Percentiles rank a stretch among this genome's conserved stretches.
phyloP scores from a whole-genome alignment of 2,797 vertebrate species.

The Linurgus olivaceus region DNA sequence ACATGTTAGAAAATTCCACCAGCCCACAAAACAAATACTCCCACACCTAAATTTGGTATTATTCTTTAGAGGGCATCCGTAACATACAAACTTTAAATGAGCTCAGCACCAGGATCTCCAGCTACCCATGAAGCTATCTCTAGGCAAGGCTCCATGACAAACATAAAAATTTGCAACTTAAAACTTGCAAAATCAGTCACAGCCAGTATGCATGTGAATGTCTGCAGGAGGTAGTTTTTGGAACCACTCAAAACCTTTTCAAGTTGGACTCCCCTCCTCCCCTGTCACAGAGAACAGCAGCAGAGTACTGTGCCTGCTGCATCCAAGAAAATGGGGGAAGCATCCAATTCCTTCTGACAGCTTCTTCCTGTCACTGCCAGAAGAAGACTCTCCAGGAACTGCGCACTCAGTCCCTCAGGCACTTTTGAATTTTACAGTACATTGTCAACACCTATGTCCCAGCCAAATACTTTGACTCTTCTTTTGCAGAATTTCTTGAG shows the following conservation, averaged over 20 bases:
- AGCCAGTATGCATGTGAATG: neutral
- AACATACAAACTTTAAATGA: neutral
- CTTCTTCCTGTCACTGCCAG: neutral
- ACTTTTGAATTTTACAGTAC: neutral
- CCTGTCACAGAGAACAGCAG: neutral
- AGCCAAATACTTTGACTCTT: constrained; percentile 8
- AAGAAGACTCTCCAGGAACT: neutral
- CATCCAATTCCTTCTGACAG: neutral
- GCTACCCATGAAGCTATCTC: neutral
- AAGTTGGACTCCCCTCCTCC: neutral
- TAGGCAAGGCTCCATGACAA: neutral
- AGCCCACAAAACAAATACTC: neutral
- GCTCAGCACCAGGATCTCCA: neutral
- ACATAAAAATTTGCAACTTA: neutral
- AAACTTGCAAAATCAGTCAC: neutral
- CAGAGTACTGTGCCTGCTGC: neutral
- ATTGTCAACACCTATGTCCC: constrained; percentile 22
- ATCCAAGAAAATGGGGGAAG: neutral
- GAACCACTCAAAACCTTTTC: neutral
- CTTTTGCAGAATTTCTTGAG: neutral
- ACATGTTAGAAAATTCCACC: neutral
- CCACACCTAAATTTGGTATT: neutral
- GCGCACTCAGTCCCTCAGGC: neutral
- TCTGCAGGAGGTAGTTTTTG: neutral
- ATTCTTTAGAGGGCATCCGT: neutral